Evolutionary conservation across 2,888 invertebrate species (phyloP), one percentile per base, ranked within the genome.

Genomic region (Glaucopsyche alexis): DNA sequence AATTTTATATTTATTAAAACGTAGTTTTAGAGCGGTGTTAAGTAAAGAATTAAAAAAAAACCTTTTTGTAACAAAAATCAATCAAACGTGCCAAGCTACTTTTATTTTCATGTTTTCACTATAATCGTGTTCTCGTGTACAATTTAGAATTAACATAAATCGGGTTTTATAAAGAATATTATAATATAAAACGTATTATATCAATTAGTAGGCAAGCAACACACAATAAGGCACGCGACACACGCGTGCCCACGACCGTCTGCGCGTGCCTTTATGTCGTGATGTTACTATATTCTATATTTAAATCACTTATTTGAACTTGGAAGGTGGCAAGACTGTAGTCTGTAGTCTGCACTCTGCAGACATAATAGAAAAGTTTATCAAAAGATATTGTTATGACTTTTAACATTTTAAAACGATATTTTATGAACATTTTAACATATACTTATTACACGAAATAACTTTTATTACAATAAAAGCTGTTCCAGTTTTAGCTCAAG

Each of bases 181-280:
- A 69, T 69, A 64, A 29, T 29, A 40, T 40, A 65, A 14, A 29
- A 29, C 29, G 29, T 4, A 69, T 73, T 73, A 76, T 76, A 77
- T 79, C 80, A 78, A 80, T 82, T 79, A 80, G 77, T 76, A 79
- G 77, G 76, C 80, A 76, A 74, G 75, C 72, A 70, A 47, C 77
- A 76, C 75, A 70, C 74, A 76, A 74, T 73, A 73, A 49, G 52
- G 69, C 75, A 75, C 76, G 77, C 79, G 76, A 76, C 77, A 77
- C 66, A 50, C 29, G 72, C 80, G 76, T 74, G 76, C 84, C 81
- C 83, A 86, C 87, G 88, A 85, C 81, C 75, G 81, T 84, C 83
- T 82, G 83, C 77, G 82, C 87, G 84, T 86, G 89, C 81, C 82
- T 80, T 83, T 78, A 83, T 60, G 81, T 89, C 89, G 89, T 89